These are phyloP conservation scores for Furcifer pardalis DNA, from an alignment of 2,797 vertebrate genomes.

Conservation along the genomic window DNA sequence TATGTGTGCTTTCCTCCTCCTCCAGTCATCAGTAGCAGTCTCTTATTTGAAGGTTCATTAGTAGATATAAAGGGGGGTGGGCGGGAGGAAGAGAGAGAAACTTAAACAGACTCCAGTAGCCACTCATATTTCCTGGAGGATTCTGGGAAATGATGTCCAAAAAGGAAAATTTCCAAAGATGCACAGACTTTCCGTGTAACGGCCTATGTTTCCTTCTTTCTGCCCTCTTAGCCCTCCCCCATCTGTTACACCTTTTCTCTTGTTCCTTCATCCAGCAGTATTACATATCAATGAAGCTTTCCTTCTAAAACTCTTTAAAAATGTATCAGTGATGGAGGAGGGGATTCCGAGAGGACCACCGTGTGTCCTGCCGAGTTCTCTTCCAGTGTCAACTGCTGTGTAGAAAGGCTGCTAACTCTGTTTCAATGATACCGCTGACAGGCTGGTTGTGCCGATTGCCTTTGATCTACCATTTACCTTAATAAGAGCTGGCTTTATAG, in stretches of 20 bases:
- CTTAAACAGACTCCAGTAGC: too few relatives aligned
- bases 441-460: constrained; percentile 4
- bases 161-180: background rate
- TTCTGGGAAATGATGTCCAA: too few relatives aligned
- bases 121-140: too few relatives aligned
- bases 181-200: background rate
- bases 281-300: constrained; percentile 26
- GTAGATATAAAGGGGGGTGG: background rate
- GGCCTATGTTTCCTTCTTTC: background rate
- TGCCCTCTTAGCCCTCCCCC: background rate
- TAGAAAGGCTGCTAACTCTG: constrained; percentile 29
- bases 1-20: background rate
- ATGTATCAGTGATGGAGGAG: background rate
- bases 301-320: constrained; percentile 36
- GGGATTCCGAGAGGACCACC: constrained; percentile 9
- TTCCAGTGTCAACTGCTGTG: constrained; percentile 26
- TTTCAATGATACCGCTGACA: constrained; percentile 37
- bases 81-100: too few relatives aligned
- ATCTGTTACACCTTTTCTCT: background rate
- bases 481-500: constrained; percentile 49
- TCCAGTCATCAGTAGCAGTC: background rate
- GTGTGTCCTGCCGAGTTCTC: constrained; percentile 12
- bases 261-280: background rate
- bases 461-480: constrained; percentile 62
- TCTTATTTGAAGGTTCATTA: background rate